phyloP scores from a whole-genome alignment of 2,113 vertebrate species.

The Eolophus roseicapilla region DNA sequence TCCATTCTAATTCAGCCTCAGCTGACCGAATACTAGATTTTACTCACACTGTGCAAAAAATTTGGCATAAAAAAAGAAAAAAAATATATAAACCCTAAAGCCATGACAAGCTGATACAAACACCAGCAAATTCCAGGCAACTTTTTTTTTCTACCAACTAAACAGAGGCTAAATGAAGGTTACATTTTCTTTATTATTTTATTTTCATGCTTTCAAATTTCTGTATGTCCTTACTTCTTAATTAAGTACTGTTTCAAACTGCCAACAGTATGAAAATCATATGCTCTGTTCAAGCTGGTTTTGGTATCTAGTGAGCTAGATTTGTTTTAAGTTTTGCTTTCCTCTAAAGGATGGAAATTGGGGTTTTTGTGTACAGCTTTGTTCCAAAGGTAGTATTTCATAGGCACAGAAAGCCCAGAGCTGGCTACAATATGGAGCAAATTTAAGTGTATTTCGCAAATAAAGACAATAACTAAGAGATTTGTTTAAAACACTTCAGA shows the following conservation, averaged over 20 bases:
- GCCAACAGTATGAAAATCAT: not conserved
- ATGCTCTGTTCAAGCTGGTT: not conserved
- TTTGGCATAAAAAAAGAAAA: not conserved
- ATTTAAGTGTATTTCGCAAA: not conserved
- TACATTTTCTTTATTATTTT: not conserved
- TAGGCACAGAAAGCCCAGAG: not conserved
- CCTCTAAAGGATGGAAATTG: not conserved
- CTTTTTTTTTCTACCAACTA: not conserved
- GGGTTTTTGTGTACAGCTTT: not conserved
- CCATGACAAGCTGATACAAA: not conserved
- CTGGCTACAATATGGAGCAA: not conserved
- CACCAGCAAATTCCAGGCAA: not conserved
- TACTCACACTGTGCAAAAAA: not conserved
- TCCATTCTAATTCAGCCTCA: not conserved
- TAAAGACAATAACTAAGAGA: not conserved
- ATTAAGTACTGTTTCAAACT: not conserved
- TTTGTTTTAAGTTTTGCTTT: not conserved
- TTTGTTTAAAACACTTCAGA: not conserved
- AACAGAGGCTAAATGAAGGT: not conserved
- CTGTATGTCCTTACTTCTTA: not conserved
- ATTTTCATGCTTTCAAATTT: not conserved
- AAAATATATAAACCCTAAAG: not conserved
- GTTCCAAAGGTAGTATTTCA: not conserved
- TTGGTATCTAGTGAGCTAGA: not conserved
- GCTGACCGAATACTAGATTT: not conserved